Conservation (phyloP, 2,797 vertebrate genomes). For the Acrocephalus scirpaceus region DNA sequence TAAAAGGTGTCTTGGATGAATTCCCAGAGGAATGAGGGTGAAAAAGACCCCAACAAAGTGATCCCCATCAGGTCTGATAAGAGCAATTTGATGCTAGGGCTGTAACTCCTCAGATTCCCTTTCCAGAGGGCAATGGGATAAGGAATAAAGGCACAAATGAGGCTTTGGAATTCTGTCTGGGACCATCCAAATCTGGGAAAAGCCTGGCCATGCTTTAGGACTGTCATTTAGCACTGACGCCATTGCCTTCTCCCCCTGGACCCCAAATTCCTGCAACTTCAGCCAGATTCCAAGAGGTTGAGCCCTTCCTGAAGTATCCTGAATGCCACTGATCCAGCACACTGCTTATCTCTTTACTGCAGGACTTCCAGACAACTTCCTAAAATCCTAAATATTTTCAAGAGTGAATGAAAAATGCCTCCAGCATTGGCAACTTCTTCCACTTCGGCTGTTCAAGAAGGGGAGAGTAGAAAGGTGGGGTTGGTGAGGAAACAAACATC, state of each 20-base stretch:
- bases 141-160: background rate
- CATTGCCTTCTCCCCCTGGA: background rate
- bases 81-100: background rate
- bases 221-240: background rate
- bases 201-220: background rate
- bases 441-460: accelerated
- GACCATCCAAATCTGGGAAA: background rate
- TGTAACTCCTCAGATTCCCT: background rate
- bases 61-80: background rate
- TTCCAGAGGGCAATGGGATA: background rate
- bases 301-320: background rate
- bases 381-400: background rate
- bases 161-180: background rate
- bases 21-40: background rate
- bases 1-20: background rate
- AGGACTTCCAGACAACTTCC: background rate
- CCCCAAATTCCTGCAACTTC: background rate
- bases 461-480: background rate
- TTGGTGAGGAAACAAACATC: background rate
- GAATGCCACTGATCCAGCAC: background rate
- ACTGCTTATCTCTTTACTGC: background rate
- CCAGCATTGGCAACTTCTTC: background rate
- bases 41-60: accelerated
- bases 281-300: background rate
- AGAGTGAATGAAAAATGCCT: background rate